These are phyloP conservation scores for Scaptomyza caliginosa DNA, from an alignment of 2,888 invertebrate species.

Conservation along the genomic window DNA sequence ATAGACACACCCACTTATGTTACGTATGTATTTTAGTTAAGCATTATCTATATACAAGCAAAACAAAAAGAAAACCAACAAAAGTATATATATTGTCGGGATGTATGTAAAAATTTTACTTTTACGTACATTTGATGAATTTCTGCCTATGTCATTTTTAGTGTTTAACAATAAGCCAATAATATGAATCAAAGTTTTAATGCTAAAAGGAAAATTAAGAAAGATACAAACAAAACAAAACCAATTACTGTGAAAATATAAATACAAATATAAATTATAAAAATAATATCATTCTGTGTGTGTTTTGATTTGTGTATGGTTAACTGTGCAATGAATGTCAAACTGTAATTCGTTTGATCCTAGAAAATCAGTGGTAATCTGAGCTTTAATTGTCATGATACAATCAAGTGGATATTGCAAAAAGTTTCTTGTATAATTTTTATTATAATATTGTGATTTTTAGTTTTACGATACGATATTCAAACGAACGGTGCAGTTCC, in stretches of 20 bases:
- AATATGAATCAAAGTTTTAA: conserved; percentile 62
- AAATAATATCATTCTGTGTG: neutral
- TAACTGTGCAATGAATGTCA: conserved; percentile 3
- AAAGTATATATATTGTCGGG: conserved; percentile 45
- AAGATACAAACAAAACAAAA: conserved; percentile 22
- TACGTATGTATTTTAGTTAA: conserved; percentile 57
- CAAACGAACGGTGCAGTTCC: neutral
- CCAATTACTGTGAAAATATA: conserved; percentile 59
- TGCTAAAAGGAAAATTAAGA: conserved; percentile 44
- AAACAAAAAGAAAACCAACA: conserved; percentile 22
- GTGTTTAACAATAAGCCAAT: conserved; percentile 57
- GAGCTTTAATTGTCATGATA: neutral
- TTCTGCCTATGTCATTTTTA: conserved; percentile 61
- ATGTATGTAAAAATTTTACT: conserved; percentile 60
- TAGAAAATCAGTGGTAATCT: no score
- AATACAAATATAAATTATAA: conserved; percentile 47
- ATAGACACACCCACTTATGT: conserved; percentile 37
- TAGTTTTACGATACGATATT: no score
- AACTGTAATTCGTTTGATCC: neutral
- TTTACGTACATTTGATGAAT: conserved; percentile 67
- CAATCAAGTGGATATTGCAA: neutral
- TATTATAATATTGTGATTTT: neutral
- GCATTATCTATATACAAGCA: conserved; percentile 8
- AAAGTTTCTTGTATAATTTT: neutral
- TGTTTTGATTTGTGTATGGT: neutral